Base-by-base conservation (phyloP, 2,888 invertebrate genomes). In the Drosophila barbarae region DNA sequence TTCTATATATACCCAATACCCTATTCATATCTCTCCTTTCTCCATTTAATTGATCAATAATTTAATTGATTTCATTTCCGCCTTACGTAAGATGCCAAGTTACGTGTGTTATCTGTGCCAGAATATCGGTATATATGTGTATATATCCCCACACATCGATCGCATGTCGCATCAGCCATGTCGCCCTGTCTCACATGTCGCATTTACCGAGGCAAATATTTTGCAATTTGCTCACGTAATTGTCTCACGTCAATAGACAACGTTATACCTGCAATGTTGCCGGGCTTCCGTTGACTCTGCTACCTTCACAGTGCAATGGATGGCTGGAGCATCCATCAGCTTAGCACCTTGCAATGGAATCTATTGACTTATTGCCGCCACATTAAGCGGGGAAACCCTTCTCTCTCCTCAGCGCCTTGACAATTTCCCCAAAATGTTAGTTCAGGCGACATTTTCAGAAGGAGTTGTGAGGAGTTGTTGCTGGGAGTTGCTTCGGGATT, bases 331-430 rank as follows among this genome's bases (percentile, higher is more conserved):
- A 49, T 50, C 50, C 44, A 54, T 51, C 51, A 68, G 77, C 72
- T 65, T 64, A 73, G 65, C 71, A 82, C 66, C 80, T 75, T 32
- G 49, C 60, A 63, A 70, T 47, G 51, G 56, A 53, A 77, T 68
- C 76, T 82, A 76, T 82, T 84, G 83, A 82, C 78, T 76, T 82
- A 67, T 76, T 84, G 83, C 61, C 77, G 84, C 68, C 78, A 76
- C 84, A 78, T 78, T 78, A 78, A 65, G 63, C 76, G 63, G 53
- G 53, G 26, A 26, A 26, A 7, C 13, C 8, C 30, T 21, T 23
- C n/a, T 10, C 18, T 13, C 9, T 21, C 21, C 10, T 65, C 61
- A 53, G 50, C 55, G 67, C 73, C 82, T 81, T 78, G 79, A 65
- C 79, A 82, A 78, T 81, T 79, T 78, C 66, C 68, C 74, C 76